Evolutionary conservation across 2,888 invertebrate species (phyloP), one percentile per base, ranked within the genome.

Genomic region (Sinhomidia bicolor): DNA sequence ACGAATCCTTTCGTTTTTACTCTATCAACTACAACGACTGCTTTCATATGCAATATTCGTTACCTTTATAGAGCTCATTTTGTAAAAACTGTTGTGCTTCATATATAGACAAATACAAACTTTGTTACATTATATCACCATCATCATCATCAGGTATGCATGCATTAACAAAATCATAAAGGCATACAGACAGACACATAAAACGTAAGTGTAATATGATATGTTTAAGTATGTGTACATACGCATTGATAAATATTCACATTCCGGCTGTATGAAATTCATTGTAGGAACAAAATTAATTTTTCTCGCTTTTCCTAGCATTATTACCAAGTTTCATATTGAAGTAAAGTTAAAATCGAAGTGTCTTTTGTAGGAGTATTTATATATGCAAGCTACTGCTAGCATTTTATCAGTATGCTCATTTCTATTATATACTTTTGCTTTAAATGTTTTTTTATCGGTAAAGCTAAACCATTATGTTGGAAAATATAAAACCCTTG

Each of bases 1-100:
- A 79, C 54, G 54, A 78, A 23, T 32, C 71, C 32, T 71, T 23
- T 71, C 71, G 32, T 51, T 51, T 51, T 51, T 51, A 41, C 17
- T 54, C 23, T 78, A 29, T 36, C 36, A 36, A 36, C n/a, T 78
- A 47, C 76, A 79, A 32, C 41, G 29, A 23, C 71, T 71, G 20
- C n/a, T n/a, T n/a, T n/a, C n/a, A n/a, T n/a, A n/a, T n/a, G n/a
- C n/a, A n/a, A n/a, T 71, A 44, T 54, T 57, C 9, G 57, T 57
- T 23, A 23, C 23, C 5, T 57, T 57, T 23, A 60, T 32, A 60
- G n/a, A n/a, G 60, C 79, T 74, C 74, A 74, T 44, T n/a, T 74
- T 74, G 41, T 74, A 23, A 36, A 57, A 57, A 6, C 57, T n/a
- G n/a, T n/a, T 54, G 23, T 23, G 57, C 23, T 57, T 57, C n/a